Percentiles rank a stretch among this genome's conserved stretches.
phyloP scores from a whole-genome alignment of 2,888 invertebrate species.

The Cryptocheilus praepositus region DNA sequence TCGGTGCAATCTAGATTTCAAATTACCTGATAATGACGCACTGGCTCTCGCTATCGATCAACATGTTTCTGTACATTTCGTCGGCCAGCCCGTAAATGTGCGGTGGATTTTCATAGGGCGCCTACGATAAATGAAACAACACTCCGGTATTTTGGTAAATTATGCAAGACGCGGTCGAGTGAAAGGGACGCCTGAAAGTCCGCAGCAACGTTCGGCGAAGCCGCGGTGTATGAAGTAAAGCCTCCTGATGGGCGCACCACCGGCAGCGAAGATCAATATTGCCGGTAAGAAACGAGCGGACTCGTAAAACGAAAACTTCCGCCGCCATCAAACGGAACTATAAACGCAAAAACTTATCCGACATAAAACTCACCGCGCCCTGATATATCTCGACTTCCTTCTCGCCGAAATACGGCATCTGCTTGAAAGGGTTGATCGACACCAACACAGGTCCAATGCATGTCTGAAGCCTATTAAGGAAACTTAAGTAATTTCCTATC shows the following conservation, averaged over 20 bases:
- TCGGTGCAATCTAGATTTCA: not conserved
- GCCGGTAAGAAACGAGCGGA: too few relatives aligned
- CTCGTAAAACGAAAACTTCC: too few relatives aligned
- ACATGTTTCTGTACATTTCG: slow-evolving; percentile 84
- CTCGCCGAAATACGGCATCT: slow-evolving; percentile 80
- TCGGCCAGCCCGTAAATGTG: slow-evolving; percentile 83
- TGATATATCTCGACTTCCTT: slow-evolving; percentile 79
- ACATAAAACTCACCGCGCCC: slow-evolving; percentile 76
- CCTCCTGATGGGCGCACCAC: slow-evolving; percentile 16
- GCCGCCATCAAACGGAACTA: too few relatives aligned
- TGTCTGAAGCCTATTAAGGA: slow-evolving; percentile 75
- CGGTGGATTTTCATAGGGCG: slow-evolving; percentile 83
- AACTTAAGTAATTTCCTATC: slow-evolving; percentile 23
- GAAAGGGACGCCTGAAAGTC: not conserved
- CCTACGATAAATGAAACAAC: slow-evolving; percentile 69
- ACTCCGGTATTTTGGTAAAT: not conserved
- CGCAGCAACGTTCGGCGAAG: not conserved
- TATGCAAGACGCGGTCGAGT: not conserved
- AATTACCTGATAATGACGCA: slow-evolving; percentile 83
- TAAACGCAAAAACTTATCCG: not conserved
- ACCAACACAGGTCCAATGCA: slow-evolving; percentile 82
- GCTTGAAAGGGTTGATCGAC: slow-evolving; percentile 81
- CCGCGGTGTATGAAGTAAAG: slow-evolving; percentile 11
- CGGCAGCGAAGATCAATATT: not conserved
- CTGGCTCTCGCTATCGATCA: slow-evolving; percentile 82